Base-by-base conservation (phyloP, 2,888 invertebrate species). In the Petrolisthes cinctipes region DNA sequence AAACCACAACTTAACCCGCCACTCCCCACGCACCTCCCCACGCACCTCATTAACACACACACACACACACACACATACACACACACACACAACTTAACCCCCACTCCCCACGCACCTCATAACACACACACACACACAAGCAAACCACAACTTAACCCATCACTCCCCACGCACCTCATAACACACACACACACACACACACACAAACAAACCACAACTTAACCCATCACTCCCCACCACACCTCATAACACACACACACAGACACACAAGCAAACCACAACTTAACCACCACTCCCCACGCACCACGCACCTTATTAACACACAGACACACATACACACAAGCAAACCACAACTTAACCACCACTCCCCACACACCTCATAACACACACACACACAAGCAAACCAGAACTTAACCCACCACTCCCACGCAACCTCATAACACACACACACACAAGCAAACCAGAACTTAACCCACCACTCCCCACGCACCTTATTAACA, bases 181-280 rank as follows among this genome's bases (percentile, higher is more conserved):
- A 73, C 73, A 73, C 73, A 73, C 73, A 73, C 73, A 53, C 54
- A 54, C 80, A 73, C n/a, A 73, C 73, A 73, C 23, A 73, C 23
- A 73, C 73, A 73, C 23, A 73, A 5, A 73, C 23, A 73, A 7
- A 73, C 73, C 6, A n/a, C 5, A 6, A 7, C 6, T 73, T 73
- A 17, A 6, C 6, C 6, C 73, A n/a, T n/a, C 6, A 6, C 7
- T 73, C 73, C 14, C 14, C 6, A 61, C 61, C 61, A 61, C 14
- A 61, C 61, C 61, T 9, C 61, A 61, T 9, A 61, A 61, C 61
- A 6, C 14, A n/a, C n/a, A n/a, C n/a, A n/a, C n/a, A n/a, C 61
- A 6, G 14, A 61, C 61, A 61, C 61, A 6, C 14, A 6, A 6
- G 14, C 61, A 61, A 9, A 61, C 14, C 61, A 61, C 61, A 6